Conservation (phyloP, 2,888 invertebrate species). For the Tiphia femorata region DNA sequence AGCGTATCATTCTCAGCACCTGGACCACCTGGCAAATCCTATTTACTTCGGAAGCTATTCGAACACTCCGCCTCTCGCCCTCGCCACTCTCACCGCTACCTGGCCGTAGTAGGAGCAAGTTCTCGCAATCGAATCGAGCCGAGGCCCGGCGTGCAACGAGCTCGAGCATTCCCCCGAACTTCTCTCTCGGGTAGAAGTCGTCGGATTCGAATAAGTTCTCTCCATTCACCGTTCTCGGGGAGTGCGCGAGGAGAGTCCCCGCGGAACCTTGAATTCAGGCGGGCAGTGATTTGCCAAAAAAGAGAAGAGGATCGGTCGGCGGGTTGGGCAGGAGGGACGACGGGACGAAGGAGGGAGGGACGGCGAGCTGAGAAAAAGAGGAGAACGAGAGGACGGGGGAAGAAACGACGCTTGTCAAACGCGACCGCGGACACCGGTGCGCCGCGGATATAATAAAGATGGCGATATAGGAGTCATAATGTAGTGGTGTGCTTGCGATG, state of each 20-base stretch:
- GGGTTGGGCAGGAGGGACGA: slow-evolving; percentile 5
- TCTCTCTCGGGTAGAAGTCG: too few species aligned
- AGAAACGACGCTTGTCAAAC: slow-evolving; percentile 55
- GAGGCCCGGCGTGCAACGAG: too few species aligned
- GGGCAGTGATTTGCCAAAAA: slow-evolving; percentile 22
- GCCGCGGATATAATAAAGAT: slow-evolving; percentile 66
- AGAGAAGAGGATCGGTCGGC: slow-evolving; percentile 14
- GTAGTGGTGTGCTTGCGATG: slow-evolving; percentile 61
- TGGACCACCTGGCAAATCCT: too few species aligned
- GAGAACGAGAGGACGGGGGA: slow-evolving; percentile 29
- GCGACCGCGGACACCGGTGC: slow-evolving; percentile 47
- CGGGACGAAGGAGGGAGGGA: slow-evolving; percentile 2
- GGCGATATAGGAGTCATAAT: slow-evolving; percentile 68
- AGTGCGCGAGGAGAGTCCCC: slow-evolving; percentile 3
- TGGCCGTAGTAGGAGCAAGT: too few species aligned
- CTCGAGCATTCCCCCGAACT: too few species aligned
- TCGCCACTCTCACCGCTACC: too few species aligned
- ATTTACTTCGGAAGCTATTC: too few species aligned
- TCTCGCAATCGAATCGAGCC: too few species aligned
- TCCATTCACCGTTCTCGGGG: slow-evolving; percentile 6
- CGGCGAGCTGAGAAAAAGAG: slow-evolving; percentile 27
- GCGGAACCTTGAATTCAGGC: slow-evolving; percentile 23
- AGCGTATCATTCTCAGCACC: too few species aligned
- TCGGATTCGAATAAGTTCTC: not conserved
- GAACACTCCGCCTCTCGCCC: too few species aligned